Evolutionary conservation across 2,113 vertebrate genomes (phyloP).

Genomic region (Phasianus colchicus): DNA sequence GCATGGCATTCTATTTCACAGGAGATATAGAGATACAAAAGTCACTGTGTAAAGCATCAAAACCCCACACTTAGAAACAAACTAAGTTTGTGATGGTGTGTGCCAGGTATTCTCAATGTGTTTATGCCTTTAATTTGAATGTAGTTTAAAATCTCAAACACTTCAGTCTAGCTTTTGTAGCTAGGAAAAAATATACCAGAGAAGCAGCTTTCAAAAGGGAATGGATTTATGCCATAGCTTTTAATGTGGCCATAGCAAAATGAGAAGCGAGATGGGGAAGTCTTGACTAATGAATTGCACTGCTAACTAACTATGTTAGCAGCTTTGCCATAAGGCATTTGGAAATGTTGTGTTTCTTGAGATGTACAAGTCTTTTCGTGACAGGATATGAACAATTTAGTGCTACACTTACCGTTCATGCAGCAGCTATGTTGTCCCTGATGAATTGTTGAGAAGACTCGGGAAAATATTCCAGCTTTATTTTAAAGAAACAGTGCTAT

Average conservation of each 20-base stretch:
- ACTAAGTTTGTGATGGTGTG: neutral
- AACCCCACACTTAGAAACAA: constrained; percentile 1
- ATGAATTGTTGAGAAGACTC: neutral
- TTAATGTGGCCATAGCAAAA: neutral
- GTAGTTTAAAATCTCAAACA: constrained; percentile 23
- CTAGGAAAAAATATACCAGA: constrained; percentile 31
- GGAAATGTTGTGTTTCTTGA: neutral
- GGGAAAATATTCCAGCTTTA: constrained; percentile 3
- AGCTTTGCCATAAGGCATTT: neutral
- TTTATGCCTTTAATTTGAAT: constrained; percentile 38
- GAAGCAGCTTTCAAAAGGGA: constrained; percentile 13
- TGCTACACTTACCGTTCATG: neutral
- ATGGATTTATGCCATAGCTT: neutral
- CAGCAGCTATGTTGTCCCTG: neutral
- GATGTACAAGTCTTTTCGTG: neutral
- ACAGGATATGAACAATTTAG: neutral
- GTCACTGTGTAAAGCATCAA: neutral
- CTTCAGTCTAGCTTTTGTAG: constrained; percentile 16
- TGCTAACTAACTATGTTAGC: neutral
- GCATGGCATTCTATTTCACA: constrained; percentile 14
- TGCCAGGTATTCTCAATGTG: constrained; percentile 30
- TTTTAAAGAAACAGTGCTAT: neutral
- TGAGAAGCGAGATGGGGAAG: neutral
- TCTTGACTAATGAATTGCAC: neutral
- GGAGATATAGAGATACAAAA: neutral